Conservation (phyloP, 2,113 vertebrate species). For the Platichthys stellatus region DNA sequence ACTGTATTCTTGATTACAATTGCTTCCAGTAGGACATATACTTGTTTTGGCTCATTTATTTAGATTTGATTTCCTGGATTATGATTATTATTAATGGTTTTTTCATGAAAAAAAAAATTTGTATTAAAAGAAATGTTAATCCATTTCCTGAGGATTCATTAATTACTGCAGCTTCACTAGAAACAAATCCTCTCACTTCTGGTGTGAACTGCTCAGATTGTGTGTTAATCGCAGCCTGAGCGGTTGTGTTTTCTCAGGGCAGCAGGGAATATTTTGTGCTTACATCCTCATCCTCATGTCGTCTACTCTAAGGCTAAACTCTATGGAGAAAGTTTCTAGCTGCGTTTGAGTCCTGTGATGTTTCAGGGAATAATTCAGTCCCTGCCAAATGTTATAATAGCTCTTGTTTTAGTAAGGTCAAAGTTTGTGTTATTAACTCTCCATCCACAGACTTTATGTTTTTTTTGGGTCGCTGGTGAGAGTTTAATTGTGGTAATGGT, state of each 20-base stretch:
- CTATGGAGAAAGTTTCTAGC: slow-evolving; percentile 5
- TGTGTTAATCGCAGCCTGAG: slow-evolving; percentile 5
- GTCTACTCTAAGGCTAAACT: slow-evolving; percentile 23
- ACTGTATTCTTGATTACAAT: no score
- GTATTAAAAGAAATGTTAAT: no score
- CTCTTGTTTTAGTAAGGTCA: slow-evolving; percentile 42
- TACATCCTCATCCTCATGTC: neutral
- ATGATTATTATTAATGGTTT: neutral
- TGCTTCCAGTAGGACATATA: no score
- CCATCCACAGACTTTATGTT: slow-evolving; percentile 31
- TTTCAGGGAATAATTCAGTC: slow-evolving; percentile 12
- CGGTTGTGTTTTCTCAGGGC: slow-evolving; percentile 9
- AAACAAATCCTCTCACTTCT: neutral
- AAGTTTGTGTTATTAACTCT: slow-evolving; percentile 32
- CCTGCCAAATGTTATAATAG: slow-evolving; percentile 50
- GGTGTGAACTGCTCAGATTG: slow-evolving; percentile 8
- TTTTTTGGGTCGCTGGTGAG: slow-evolving; percentile 51
- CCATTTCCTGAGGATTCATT: neutral
- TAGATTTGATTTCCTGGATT: no score
- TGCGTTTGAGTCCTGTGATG: slow-evolving; percentile 20
- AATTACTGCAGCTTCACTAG: neutral
- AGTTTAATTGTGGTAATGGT: slow-evolving; percentile 61
- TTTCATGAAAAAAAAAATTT: neutral
- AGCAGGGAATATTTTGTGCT: neutral
- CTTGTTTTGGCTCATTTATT: no score